Evolutionary conservation across 2,797 vertebrate genomes (phyloP).

Genomic region (Arremon aurantiirostris): DNA sequence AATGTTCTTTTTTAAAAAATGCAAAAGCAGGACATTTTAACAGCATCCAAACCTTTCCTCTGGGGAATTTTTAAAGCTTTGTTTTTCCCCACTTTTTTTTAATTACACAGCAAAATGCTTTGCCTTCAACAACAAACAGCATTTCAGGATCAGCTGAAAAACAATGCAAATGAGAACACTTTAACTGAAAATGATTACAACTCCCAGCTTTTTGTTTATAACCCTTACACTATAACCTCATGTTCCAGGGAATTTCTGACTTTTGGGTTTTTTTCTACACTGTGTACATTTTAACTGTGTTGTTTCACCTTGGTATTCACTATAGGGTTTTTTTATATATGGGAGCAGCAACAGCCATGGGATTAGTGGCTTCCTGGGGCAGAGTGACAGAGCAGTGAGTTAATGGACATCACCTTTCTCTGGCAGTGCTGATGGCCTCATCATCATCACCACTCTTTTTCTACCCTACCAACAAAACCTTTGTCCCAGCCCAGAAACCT

Average conservation of each 20-base stretch:
- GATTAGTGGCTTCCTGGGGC: background rate
- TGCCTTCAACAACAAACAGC: constrained; percentile 7
- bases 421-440: background rate
- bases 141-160: constrained; percentile 11
- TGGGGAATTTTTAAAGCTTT: background rate
- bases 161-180: constrained; percentile 11
- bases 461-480: background rate
- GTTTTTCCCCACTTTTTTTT: background rate
- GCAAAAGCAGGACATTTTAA: background rate
- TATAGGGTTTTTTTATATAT: rapidly evolving
- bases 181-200: constrained; percentile 4
- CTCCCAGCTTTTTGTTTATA: background rate
- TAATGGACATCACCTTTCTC: background rate
- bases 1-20: background rate
- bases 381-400: background rate
- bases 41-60: background rate
- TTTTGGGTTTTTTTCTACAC: background rate
- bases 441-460: background rate
- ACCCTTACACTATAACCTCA: background rate
- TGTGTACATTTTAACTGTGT: background rate
- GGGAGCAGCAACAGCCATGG: background rate
- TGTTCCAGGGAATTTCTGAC: background rate
- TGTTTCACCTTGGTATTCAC: background rate
- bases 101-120: background rate
- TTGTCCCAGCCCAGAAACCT: background rate